Conservation (phyloP, 2,113 vertebrate genomes). For the Delphinus delphis region DNA sequence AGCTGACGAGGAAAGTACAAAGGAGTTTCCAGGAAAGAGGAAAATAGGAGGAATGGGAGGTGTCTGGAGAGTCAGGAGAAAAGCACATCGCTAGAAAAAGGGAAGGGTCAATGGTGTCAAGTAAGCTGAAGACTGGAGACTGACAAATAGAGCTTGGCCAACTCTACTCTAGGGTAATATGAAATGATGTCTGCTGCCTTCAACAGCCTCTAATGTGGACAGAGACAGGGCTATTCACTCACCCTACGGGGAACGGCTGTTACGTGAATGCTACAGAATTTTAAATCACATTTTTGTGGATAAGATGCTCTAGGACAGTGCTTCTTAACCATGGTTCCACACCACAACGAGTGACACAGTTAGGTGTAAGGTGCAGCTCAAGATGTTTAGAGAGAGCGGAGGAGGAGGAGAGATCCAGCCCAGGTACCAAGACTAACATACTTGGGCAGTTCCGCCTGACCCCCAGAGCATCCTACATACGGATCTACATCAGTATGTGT, state of each 20-base stretch:
- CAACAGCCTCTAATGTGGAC: neutral
- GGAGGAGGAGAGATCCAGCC: neutral
- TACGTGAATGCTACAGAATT: neutral
- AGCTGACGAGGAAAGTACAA: neutral
- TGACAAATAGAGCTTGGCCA: neutral
- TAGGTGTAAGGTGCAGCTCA: neutral
- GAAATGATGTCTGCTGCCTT: neutral
- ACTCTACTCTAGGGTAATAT: neutral
- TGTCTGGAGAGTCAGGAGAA: neutral
- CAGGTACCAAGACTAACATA: fast-evolving
- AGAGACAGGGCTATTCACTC: neutral
- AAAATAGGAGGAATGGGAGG: neutral
- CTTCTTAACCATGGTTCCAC: neutral
- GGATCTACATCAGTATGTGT: neutral
- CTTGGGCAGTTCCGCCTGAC: neutral
- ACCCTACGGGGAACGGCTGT: neutral
- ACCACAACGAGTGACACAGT: neutral
- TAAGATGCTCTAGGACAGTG: neutral
- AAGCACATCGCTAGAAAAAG: neutral
- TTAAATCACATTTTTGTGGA: neutral
- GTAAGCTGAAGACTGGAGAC: neutral
- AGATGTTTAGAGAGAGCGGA: neutral
- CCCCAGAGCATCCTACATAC: neutral
- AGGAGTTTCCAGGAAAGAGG: neutral
- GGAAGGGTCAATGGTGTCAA: neutral